phyloP scores from a whole-genome alignment of 2,888 invertebrate genomes.

The Netelia virgata region DNA sequence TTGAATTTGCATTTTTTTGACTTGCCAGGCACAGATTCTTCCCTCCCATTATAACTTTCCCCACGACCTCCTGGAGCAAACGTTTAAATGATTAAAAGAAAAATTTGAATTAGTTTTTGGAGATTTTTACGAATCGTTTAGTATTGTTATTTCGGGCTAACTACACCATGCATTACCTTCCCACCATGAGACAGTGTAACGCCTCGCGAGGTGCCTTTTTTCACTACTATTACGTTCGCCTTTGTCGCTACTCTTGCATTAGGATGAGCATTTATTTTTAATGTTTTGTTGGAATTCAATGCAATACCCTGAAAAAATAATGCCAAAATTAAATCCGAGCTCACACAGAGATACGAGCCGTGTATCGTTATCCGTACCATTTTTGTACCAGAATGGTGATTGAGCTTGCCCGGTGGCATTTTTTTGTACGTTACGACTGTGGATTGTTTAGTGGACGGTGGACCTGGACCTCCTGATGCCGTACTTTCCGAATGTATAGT shows the following conservation, averaged over 20 bases:
- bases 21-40: conserved; percentile 78
- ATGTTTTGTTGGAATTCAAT: conserved; percentile 77
- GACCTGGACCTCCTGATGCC: conserved; percentile 79
- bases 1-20: conserved; percentile 75
- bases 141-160: too few relatives aligned
- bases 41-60: conserved; percentile 82
- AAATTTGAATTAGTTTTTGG: neutral
- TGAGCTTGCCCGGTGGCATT: conserved; percentile 75
- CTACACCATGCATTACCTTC: conserved; percentile 75
- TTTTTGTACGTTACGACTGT: conserved; percentile 76
- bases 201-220: conserved; percentile 87
- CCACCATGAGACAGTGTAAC: conserved; percentile 82
- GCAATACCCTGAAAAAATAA: conserved; percentile 75
- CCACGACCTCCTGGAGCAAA: conserved; percentile 79
- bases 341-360: neutral
- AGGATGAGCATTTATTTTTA: conserved; percentile 77
- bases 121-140: too few relatives aligned
- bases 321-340: conserved; percentile 9
- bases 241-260: conserved; percentile 84
- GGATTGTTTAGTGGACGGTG: conserved; percentile 75
- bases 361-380: conserved; percentile 72
- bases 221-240: conserved; percentile 88
- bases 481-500: conserved; percentile 74
- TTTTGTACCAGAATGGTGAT: conserved; percentile 77
- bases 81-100: neutral